Conservation (phyloP, 53 echinoderm and acorn worm species). For the Stichopus horrens region DNA sequence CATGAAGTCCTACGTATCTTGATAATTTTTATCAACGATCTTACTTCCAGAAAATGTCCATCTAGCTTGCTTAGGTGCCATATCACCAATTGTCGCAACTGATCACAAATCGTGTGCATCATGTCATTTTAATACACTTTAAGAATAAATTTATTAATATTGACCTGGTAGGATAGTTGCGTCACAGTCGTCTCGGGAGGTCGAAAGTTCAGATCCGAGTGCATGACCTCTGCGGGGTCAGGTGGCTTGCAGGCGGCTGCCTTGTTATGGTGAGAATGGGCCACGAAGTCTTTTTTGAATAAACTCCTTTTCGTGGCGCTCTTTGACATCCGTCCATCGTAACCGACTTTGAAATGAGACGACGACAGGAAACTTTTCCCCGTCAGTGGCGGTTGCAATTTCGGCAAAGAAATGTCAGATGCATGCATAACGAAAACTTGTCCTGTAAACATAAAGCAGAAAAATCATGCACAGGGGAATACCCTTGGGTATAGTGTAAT, state of each 20-base stretch:
- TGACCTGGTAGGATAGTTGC: slow-evolving; percentile 68
- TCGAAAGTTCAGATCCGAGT: slow-evolving; percentile 56
- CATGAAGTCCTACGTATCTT: no score
- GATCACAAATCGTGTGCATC: no score
- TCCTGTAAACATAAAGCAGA: neutral
- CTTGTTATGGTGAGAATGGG: slow-evolving; percentile 68
- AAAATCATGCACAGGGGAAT: no score
- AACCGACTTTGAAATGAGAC: slow-evolving; percentile 84
- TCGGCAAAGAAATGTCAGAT: neutral
- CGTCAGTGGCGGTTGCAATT: slow-evolving; percentile 64
- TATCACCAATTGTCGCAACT: no score
- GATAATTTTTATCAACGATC: no score
- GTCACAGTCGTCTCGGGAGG: slow-evolving; percentile 73
- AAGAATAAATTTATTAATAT: no score
- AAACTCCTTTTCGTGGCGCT: slow-evolving; percentile 89
- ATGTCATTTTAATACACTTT: no score
- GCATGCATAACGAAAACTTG: neutral
- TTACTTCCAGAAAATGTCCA: no score
- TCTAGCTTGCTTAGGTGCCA: no score
- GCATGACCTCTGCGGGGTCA: slow-evolving; percentile 91
- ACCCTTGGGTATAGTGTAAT: no score
- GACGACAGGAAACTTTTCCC: slow-evolving; percentile 81
- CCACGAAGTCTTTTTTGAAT: slow-evolving; percentile 85
- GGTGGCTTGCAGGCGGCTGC: slow-evolving; percentile 73
- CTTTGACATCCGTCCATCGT: slow-evolving; percentile 74